Percentiles rank a stretch among this genome's conserved stretches.
These are phyloP conservation scores for Pluvianellus socialis DNA, from an alignment of 2,113 vertebrate genomes.

Conservation along the genomic window DNA sequence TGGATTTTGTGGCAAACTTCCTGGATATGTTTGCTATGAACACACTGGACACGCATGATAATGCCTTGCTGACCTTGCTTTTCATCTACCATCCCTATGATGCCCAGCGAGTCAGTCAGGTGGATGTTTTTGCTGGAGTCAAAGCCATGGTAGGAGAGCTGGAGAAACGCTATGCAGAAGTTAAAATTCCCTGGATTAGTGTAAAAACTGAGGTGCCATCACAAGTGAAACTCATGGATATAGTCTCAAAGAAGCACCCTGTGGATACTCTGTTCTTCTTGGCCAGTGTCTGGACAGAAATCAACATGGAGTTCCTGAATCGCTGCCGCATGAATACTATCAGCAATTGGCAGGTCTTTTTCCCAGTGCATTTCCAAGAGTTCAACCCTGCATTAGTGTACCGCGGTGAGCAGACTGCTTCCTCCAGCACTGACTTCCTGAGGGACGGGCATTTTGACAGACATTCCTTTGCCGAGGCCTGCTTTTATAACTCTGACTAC, in stretches of 20 bases:
- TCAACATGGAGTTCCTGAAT: slow-evolving; percentile 90
- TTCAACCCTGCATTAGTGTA: slow-evolving; percentile 85
- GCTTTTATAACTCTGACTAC: slow-evolving; percentile 97
- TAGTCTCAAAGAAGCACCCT: slow-evolving; percentile 96
- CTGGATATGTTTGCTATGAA: slow-evolving; percentile 91
- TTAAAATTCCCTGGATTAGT: slow-evolving; percentile 92
- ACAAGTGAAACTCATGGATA: slow-evolving; percentile 95
- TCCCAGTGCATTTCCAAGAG: slow-evolving; percentile 95
- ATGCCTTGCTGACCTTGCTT: slow-evolving; percentile 87
- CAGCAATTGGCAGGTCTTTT: slow-evolving; percentile 96
- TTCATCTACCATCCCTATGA: slow-evolving; percentile 91
- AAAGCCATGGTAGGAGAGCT: slow-evolving; percentile 88
- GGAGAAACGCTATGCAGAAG: slow-evolving; percentile 86
- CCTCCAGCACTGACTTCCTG: slow-evolving; percentile 75
- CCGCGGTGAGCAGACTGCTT: slow-evolving; percentile 79
- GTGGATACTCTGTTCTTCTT: slow-evolving; percentile 95
- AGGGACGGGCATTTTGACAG: slow-evolving; percentile 90
- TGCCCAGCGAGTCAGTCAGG: slow-evolving; percentile 84
- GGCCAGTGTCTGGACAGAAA: slow-evolving; percentile 88
- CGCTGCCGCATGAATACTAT: slow-evolving; percentile 97
- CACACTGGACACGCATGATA: slow-evolving; percentile 88
- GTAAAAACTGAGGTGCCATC: slow-evolving; percentile 93
- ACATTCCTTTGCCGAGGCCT: slow-evolving; percentile 89
- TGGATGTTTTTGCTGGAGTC: slow-evolving; percentile 87
- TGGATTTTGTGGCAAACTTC: slow-evolving; percentile 84